Conservation (phyloP, 2,113 vertebrate genomes). For the Budorcas taxicolor region DNA sequence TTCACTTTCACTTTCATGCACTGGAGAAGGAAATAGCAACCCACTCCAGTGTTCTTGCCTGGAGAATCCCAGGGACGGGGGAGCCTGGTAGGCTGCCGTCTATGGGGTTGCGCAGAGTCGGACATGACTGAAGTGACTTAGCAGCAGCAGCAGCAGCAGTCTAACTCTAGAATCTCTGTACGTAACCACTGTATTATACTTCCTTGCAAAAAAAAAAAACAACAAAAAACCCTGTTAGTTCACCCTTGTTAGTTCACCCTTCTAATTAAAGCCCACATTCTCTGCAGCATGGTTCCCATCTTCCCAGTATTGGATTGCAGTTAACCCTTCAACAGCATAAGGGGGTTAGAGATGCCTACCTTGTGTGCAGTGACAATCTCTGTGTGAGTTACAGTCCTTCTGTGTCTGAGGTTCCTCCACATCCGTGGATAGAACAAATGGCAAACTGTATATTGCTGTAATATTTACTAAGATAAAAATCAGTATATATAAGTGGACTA, state of each 20-base stretch:
- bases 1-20: neutral
- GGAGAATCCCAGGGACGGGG: neutral
- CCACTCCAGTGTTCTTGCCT: neutral
- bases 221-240: neutral
- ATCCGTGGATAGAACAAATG: neutral
- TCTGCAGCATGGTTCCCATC: neutral
- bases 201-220: neutral
- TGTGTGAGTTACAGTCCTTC: neutral
- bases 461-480: neutral
- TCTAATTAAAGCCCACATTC: neutral
- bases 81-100: neutral
- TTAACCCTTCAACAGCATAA: neutral
- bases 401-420: neutral
- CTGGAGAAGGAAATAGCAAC: neutral
- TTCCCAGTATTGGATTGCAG: neutral
- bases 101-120: accelerated
- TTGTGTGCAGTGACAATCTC: neutral
- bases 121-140: accelerated
- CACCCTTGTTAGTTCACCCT: neutral
- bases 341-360: neutral
- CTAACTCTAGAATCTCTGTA: neutral
- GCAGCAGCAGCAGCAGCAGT: neutral
- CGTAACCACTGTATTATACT: neutral
- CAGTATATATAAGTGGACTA: neutral
- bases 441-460: neutral